Conservation (phyloP, 2,888 invertebrate genomes). For the Ptychoptera albimana region DNA sequence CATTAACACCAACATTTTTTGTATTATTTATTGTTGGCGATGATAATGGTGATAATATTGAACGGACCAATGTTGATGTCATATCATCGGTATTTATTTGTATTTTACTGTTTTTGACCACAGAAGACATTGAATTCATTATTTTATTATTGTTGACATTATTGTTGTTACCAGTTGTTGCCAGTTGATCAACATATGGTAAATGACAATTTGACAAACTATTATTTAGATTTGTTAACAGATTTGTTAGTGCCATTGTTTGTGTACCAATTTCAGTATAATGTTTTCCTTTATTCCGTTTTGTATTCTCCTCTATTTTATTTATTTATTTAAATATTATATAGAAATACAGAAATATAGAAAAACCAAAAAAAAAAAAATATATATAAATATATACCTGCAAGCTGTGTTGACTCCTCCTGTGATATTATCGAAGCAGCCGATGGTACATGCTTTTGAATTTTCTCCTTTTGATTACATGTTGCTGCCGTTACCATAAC, state of each 20-base stretch:
- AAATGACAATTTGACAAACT: conserved; percentile 18
- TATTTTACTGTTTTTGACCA: neutral
- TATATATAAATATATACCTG: neutral
- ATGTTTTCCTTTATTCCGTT: conserved; percentile 16
- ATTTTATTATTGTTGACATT: conserved; percentile 3
- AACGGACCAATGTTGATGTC: neutral
- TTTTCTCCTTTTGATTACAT: conserved; percentile 48
- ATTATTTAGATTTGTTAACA: conserved; percentile 24
- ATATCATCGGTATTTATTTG: neutral
- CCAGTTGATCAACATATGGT: conserved; percentile 30
- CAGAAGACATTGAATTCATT: neutral
- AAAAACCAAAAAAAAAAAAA: neutral
- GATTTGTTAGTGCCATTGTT: conserved; percentile 26
- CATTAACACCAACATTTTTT: conserved; percentile 5
- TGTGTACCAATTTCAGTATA: conserved; percentile 31
- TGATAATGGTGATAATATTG: neutral
- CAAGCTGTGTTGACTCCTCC: conserved; percentile 3
- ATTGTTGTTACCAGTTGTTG: neutral
- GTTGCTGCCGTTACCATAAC: conserved; percentile 49
- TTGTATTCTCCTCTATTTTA: neutral
- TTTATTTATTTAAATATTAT: neutral
- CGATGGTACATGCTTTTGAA: conserved; percentile 40
- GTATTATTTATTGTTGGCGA: conserved; percentile 2
- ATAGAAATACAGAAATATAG: neutral
- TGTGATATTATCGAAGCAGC: conserved; percentile 3